A percentile compares a stretch with the other conserved stretches of the same genome.
Evolutionary conservation across 2,113 vertebrate genomes (phyloP).

Genomic region (Pelecanus crispus): DNA sequence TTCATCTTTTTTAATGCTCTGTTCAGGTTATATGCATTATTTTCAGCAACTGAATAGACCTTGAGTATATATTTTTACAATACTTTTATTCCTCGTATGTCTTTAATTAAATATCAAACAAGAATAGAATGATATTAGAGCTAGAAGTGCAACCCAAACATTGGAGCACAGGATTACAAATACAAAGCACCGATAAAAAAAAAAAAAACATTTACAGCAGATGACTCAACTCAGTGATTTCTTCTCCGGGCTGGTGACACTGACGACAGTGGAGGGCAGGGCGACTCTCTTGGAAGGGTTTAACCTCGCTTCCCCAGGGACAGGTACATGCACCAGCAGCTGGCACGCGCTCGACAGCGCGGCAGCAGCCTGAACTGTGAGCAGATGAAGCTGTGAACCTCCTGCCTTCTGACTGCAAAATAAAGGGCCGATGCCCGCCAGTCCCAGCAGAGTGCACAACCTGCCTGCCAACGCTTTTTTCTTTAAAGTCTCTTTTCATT

Average conservation of each 20-base stretch:
- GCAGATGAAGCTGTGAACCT: not conserved
- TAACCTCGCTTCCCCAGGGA: accelerated
- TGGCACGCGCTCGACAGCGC: not conserved
- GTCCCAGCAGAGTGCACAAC: not conserved
- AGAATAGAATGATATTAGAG: not conserved
- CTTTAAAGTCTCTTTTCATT: not conserved
- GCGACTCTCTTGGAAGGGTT: not conserved
- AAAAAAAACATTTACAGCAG: not conserved
- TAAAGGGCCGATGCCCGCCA: not conserved
- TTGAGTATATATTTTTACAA: not conserved
- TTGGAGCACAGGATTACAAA: not conserved
- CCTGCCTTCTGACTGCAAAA: not conserved
- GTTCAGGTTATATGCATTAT: not conserved
- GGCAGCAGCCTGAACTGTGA: not conserved
- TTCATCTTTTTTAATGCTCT: not conserved
- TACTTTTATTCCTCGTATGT: not conserved
- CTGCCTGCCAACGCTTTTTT: not conserved
- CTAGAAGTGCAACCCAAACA: not conserved
- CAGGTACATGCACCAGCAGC: accelerated
- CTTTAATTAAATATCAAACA: not conserved
- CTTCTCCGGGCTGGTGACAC: not conserved
- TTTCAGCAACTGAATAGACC: not conserved
- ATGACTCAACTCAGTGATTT: not conserved
- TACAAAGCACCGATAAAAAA: not conserved
- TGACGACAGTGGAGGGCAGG: not conserved